Percentiles rank a stretch among this genome's conserved stretches.
phyloP scores from a whole-genome alignment of 2,113 vertebrate genomes.

The Megatriorchis doriae region DNA sequence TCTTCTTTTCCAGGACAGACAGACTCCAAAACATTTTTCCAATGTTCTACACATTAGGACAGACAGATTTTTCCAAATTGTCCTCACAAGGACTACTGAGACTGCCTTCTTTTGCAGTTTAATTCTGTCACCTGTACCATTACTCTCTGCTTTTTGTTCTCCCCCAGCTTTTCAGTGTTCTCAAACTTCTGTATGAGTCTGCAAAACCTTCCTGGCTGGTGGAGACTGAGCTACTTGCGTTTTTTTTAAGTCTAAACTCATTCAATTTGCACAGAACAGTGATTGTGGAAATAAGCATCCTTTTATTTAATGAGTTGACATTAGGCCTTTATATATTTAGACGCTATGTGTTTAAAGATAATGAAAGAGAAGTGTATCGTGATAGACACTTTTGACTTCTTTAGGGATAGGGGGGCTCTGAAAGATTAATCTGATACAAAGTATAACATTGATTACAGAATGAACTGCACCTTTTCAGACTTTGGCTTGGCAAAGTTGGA shows the following conservation, averaged over 20 bases:
- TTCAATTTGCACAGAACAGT: not conserved
- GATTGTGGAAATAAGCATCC: not conserved
- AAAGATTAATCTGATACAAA: not conserved
- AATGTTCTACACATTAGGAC: not conserved
- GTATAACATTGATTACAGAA: not conserved
- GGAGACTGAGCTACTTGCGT: not conserved
- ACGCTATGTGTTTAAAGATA: not conserved
- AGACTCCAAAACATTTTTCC: not conserved
- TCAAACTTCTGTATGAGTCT: not conserved
- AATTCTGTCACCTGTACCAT: not conserved
- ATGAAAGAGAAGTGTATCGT: not conserved
- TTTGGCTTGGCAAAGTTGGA: not conserved
- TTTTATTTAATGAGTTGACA: not conserved
- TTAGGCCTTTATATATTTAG: not conserved
- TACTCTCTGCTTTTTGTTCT: not conserved
- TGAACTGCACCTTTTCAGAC: not conserved
- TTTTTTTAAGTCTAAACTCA: not conserved
- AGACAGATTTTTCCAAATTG: not conserved
- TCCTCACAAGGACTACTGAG: not conserved
- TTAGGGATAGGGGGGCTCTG: not conserved
- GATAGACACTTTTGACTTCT: not conserved
- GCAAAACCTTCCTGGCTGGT: not conserved
- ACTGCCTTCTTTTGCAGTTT: not conserved
- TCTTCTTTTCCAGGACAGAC: not conserved
- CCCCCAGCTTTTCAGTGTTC: not conserved